phyloP scores from a whole-genome alignment of 2,797 vertebrate genomes.

The Neomorphus geoffroyi region DNA sequence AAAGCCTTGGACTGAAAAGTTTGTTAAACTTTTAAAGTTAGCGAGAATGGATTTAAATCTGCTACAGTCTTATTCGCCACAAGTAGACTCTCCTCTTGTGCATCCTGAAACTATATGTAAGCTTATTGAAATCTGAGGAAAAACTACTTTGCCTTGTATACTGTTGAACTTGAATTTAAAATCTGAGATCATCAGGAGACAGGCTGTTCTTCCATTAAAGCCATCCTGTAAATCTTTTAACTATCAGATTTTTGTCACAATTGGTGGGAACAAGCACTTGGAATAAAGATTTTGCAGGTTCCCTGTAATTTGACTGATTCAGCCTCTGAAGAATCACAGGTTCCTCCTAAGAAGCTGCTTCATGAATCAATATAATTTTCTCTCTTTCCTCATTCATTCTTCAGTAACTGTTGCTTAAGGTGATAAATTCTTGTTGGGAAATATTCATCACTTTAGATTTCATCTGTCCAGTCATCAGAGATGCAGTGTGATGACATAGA shows the following conservation, averaged over 20 bases:
- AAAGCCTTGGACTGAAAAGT: background rate
- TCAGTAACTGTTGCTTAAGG: background rate
- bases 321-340: background rate
- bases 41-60: background rate
- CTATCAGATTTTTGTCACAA: background rate
- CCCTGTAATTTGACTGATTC: background rate
- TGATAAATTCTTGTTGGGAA: background rate
- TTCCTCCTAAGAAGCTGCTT: background rate
- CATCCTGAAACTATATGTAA: background rate
- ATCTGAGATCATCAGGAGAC: background rate
- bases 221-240: background rate
- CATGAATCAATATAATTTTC: background rate
- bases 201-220: background rate
- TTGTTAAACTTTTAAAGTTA: background rate
- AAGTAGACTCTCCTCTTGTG: background rate
- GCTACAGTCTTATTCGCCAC: background rate
- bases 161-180: background rate
- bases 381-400: background rate
- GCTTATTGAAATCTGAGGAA: background rate
- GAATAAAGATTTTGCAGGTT: constrained; percentile 1
- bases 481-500: background rate
- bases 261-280: background rate
- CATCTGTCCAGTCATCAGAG: background rate
- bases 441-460: background rate
- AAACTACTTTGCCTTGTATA: background rate